phyloP scores from a whole-genome alignment of 2,797 vertebrate genomes.

The Tangara arthus region DNA sequence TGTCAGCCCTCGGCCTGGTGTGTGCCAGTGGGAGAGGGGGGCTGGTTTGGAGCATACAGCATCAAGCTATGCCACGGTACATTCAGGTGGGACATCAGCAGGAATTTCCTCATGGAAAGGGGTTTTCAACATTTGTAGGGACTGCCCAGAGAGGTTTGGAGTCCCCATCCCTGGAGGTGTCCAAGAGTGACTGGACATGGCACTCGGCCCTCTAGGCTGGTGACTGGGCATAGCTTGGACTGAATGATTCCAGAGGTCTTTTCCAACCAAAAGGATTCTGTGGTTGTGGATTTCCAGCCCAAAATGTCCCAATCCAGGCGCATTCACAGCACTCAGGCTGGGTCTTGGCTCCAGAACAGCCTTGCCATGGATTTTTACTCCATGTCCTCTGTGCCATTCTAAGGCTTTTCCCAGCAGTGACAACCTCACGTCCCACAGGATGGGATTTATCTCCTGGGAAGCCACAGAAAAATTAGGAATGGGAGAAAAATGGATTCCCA shows the following conservation, averaged over 20 bases:
- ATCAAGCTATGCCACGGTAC: fast-evolving
- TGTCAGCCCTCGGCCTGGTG: fast-evolving
- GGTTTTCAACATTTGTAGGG: not conserved
- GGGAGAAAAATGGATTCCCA: not conserved
- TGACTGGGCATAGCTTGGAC: not conserved
- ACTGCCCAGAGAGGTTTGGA: too few relatives aligned
- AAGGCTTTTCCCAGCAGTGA: not conserved
- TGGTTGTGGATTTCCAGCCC: not conserved
- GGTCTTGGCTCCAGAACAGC: too few relatives aligned
- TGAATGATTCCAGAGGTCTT: fast-evolving
- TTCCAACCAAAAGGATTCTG: not conserved
- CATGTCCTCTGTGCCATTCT: fast-evolving
- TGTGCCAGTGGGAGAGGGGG: fast-evolving
- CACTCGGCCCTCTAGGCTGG: not conserved
- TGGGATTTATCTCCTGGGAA: not conserved
- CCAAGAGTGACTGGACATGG: fast-evolving
- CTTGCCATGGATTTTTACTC: fast-evolving
- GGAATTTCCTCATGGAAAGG: not conserved
- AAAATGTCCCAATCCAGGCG: not conserved
- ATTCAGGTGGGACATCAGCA: fast-evolving
- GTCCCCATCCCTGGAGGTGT: too few relatives aligned
- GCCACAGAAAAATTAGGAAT: not conserved
- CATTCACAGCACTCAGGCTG: not conserved
- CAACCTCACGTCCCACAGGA: fast-evolving
- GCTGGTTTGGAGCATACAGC: not conserved